These are phyloP conservation scores for Gymnocypris eckloni DNA, from an alignment of 2,797 vertebrate genomes.

Conservation along the genomic window DNA sequence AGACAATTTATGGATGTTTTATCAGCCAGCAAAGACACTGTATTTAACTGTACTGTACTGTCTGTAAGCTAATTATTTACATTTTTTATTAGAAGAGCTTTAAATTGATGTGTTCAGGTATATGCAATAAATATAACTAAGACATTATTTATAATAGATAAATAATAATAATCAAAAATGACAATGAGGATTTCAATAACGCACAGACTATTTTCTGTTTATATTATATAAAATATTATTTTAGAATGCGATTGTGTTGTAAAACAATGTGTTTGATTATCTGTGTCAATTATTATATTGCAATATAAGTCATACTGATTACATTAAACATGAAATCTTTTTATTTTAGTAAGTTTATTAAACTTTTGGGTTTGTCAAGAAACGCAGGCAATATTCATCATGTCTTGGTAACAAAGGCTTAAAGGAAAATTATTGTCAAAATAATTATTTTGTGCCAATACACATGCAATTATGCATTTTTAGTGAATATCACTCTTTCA, in stretches of 20 bases:
- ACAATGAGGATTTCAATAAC: background rate
- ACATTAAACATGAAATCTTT: slow-evolving; percentile 23
- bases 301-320: background rate
- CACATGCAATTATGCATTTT: background rate
- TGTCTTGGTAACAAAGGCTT: background rate
- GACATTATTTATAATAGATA: background rate
- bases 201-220: background rate
- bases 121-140: slow-evolving; percentile 3
- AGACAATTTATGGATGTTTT: slow-evolving; percentile 17
- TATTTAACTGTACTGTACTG: slow-evolving; percentile 28
- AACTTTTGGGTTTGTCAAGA: background rate
- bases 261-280: slow-evolving; percentile 1
- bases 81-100: slow-evolving; percentile 9
- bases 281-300: slow-evolving; percentile 4
- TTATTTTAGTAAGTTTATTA: background rate
- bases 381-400: background rate
- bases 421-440: background rate
- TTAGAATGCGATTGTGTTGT: slow-evolving; percentile 9
- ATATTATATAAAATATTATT: slow-evolving; percentile 4
- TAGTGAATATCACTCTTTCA: background rate
- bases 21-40: slow-evolving; percentile 7
- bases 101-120: slow-evolving; percentile 10
- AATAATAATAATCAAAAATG: background rate
- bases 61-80: slow-evolving; percentile 35
- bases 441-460: background rate